Evolutionary conservation across 92 coral and sea anemone genomes (phyloP).

Genomic region (Virgularia gustaviana): DNA sequence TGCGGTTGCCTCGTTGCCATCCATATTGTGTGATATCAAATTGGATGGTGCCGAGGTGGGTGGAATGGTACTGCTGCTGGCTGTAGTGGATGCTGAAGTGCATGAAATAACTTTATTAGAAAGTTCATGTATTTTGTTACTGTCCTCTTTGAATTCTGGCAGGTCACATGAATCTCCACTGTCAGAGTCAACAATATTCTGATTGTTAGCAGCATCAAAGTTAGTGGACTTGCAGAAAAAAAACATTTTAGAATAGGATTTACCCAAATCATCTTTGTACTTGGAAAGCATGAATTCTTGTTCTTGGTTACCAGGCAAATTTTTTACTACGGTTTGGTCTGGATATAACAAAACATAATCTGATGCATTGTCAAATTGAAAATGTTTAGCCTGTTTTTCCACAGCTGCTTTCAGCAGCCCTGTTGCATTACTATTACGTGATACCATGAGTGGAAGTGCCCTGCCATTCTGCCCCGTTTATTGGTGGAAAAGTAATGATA

Average conservation of each 20-base stretch:
- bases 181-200: background rate
- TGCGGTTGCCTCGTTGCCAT: too few species aligned
- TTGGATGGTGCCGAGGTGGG: too few species aligned
- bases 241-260: background rate
- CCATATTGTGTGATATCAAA: too few species aligned
- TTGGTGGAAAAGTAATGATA: too few species aligned
- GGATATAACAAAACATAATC: slow-evolving; percentile 7
- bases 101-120: too few species aligned
- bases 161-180: too few species aligned
- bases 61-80: too few species aligned
- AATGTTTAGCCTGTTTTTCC: slow-evolving; percentile 15
- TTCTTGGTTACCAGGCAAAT: background rate
- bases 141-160: too few species aligned
- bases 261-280: slow-evolving; percentile 11
- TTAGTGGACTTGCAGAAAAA: background rate
- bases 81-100: too few species aligned
- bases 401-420: background rate
- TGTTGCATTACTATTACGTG: background rate
- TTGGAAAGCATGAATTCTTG: background rate
- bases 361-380: slow-evolving; percentile 10
- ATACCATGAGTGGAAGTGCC: slow-evolving; percentile 1
- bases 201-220: too few species aligned
- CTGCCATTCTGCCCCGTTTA: background rate
- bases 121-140: too few species aligned
- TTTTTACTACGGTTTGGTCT: slow-evolving; percentile 11